Evolutionary conservation across 2,888 invertebrate genomes (phyloP).

Genomic region (Mylabris sibirica): DNA sequence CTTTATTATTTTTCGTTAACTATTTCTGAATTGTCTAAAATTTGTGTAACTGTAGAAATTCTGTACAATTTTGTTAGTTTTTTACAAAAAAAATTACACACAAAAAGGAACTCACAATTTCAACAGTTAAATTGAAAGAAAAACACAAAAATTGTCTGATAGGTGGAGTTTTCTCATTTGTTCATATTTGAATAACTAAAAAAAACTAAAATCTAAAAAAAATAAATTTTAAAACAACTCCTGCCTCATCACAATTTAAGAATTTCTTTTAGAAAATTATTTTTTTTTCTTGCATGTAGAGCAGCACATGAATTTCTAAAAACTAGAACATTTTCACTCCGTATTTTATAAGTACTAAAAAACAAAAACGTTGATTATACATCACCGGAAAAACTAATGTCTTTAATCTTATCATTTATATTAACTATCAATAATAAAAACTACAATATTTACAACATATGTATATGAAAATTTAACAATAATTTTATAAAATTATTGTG

Average conservation of each 20-base stretch:
- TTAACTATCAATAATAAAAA: neutral
- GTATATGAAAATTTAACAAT: conserved; percentile 8
- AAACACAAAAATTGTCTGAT: neutral
- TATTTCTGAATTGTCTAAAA: conserved; percentile 3
- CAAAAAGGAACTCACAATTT: neutral
- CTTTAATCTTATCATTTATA: too few species aligned
- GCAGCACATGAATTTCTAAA: neutral
- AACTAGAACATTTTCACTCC: neutral
- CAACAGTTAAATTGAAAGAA: neutral
- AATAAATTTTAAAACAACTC: neutral
- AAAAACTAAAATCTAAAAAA: neutral
- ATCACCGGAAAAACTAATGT: neutral
- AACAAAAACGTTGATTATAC: neutral
- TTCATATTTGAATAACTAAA: neutral
- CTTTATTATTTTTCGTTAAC: neutral
- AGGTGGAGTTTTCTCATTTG: neutral
- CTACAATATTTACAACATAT: conserved; percentile 1
- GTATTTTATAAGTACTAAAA: neutral
- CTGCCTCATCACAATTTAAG: neutral
- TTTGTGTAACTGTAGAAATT: conserved; percentile 7
- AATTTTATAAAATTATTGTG: conserved; percentile 7
- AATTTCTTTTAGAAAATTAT: neutral
- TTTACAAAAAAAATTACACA: neutral
- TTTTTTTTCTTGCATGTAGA: neutral
- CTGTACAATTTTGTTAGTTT: neutral